phyloP scores from a whole-genome alignment of 2,113 vertebrate species.

The Nothobranchius kuhntae region DNA sequence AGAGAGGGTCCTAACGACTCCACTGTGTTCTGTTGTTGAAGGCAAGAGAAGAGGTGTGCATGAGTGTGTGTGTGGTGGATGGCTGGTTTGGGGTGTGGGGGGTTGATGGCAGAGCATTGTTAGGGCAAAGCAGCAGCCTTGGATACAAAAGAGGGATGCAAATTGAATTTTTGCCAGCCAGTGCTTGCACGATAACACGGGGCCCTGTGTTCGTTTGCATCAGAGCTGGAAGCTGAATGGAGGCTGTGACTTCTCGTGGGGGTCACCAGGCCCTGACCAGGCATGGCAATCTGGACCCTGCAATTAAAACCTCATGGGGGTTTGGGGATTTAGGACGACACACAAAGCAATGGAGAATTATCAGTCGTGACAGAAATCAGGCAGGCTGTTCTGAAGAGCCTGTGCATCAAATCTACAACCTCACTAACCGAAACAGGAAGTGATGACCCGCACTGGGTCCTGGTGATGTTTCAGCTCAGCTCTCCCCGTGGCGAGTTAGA shows the following conservation, averaged over 20 bases:
- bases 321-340: constrained; percentile 56
- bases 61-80: constrained; percentile 1
- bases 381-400: constrained; percentile 1
- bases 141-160: constrained; percentile 95
- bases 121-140: constrained; percentile 94
- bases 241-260: constrained; percentile 83
- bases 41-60: constrained; percentile 45
- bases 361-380: constrained; percentile 25
- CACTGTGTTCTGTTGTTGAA: constrained; percentile 99
- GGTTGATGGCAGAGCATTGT: constrained; percentile 89
- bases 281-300: constrained; percentile 76
- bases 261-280: constrained; percentile 67
- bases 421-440: too few species aligned
- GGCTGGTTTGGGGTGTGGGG: constrained; percentile 12
- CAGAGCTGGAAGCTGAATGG: constrained; percentile 87
- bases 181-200: constrained; percentile 89
- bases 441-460: too few species aligned
- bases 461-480: too few species aligned
- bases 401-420: neutral
- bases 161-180: constrained; percentile 98
- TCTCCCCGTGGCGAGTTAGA: too few species aligned
- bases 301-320: constrained; percentile 76
- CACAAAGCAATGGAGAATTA: constrained; percentile 48
- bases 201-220: constrained; percentile 85
- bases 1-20: constrained; percentile 99